Evolutionary conservation across 2,113 vertebrate genomes (phyloP), one percentile per base, ranked within the genome.

Genomic region (Polypterus bichir): DNA sequence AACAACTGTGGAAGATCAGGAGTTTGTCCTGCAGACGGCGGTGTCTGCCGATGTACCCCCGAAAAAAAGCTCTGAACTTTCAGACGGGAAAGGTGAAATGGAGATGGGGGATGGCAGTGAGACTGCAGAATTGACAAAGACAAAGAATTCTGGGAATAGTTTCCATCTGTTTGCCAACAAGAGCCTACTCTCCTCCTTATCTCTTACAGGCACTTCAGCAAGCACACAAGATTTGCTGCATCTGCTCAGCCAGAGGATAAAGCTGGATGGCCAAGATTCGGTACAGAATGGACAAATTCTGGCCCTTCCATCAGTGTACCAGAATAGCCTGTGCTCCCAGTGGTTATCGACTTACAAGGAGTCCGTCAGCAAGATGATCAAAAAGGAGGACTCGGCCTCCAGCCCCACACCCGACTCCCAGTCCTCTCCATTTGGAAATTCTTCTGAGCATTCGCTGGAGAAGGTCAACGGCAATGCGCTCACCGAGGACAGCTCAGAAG

Each of bases 401-500:
- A 79, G 87, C 76, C 86, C 87, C 76, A 88, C 88, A 77, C 86
- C 87, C 53, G 94, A 85, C 75, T 90, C 91, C 63, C 92, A 83
- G 54, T 83, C 91, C 69, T 94, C 94, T 47, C 94, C 94, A 68
- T 97, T 94, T 62, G 93, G 92, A 81, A 98, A 92, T 82, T 93
- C 94, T 9, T 97, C 94, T 0, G 94, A 97, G 76, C 93, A 94
- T 71, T 98, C 94, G 5, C 89, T 96, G 63, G 96, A 99, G 86
- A 99, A 97, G 7, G 7, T 10, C 10, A 7, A 7, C 7, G 51
- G 4, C 7, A 52, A 52, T 3, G 51, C 10, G 3, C 51, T 52
- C 7, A 52, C 51, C 3, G 51, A 52, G 10, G 51, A 52, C 4
- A 83, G 82, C 4, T 84, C 86, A 67, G 86, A 0, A 82, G 81